These are phyloP conservation scores for Platerodrilus igneus DNA, from an alignment of 2,888 invertebrate genomes.

Conservation along the genomic window DNA sequence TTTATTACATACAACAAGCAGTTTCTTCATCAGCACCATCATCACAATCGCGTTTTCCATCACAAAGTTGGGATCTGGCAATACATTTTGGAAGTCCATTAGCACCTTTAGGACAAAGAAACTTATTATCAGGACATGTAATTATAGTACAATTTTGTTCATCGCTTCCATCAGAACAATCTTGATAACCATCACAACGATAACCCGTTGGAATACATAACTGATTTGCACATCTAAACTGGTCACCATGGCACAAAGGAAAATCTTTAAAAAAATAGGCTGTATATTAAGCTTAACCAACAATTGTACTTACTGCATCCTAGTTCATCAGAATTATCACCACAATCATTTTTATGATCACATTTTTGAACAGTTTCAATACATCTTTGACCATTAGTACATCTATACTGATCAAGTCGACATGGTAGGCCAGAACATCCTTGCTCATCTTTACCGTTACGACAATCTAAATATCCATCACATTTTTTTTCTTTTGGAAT, in stretches of 20 bases:
- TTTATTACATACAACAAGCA: conserved; percentile 73
- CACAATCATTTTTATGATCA: conserved; percentile 87
- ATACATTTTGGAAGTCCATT: conserved; percentile 81
- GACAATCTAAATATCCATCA: conserved; percentile 86
- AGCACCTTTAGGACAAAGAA: conserved; percentile 78
- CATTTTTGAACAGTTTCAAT: conserved; percentile 73
- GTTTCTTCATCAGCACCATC: conserved; percentile 87
- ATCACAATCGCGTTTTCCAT: conserved; percentile 85
- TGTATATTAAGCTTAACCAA: conserved; percentile 1
- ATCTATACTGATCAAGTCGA: conserved; percentile 80
- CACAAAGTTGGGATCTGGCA: conserved; percentile 80
- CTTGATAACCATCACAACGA: conserved; percentile 81
- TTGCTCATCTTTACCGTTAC: conserved; percentile 76
- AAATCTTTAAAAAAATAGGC: conserved; percentile 60
- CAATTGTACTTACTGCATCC: conserved; percentile 74
- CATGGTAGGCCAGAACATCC: conserved; percentile 69
- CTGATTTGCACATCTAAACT: conserved; percentile 89
- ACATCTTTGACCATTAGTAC: conserved; percentile 75
- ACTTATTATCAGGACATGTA: conserved; percentile 85
- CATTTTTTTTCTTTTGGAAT: conserved; percentile 85
- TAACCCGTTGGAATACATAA: conserved; percentile 86
- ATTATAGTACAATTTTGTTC: conserved; percentile 84
- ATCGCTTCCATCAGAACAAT: conserved; percentile 89
- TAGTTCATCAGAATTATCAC: conserved; percentile 85
- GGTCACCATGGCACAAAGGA: conserved; percentile 81